These are phyloP conservation scores for Pollenia amentaria DNA, from an alignment of 2,888 invertebrate genomes.

Conservation along the genomic window DNA sequence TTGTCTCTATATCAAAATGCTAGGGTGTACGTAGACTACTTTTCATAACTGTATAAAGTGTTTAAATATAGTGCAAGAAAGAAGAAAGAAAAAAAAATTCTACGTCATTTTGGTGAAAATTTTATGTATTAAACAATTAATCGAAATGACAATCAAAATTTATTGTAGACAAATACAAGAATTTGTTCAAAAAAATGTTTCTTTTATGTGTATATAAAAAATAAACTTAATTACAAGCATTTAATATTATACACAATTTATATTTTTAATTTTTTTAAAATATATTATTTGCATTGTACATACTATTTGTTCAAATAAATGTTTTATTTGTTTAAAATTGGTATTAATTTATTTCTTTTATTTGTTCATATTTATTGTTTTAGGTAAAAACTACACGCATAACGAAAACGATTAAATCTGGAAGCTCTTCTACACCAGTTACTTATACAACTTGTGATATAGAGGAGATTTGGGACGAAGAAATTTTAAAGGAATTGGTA, in stretches of 20 bases:
- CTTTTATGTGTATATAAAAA: background rate
- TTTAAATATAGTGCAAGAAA: slow-evolving; percentile 23
- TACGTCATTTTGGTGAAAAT: slow-evolving; percentile 58
- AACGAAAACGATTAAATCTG: slow-evolving; percentile 84
- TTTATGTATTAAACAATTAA: slow-evolving; percentile 63
- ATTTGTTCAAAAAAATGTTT: slow-evolving; percentile 12
- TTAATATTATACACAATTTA: slow-evolving; percentile 3
- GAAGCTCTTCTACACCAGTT: slow-evolving; percentile 85
- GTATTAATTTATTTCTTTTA: too few relatives aligned
- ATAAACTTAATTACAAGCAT: slow-evolving; percentile 9
- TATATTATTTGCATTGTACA: slow-evolving; percentile 11
- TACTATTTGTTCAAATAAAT: too few relatives aligned
- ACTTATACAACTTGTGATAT: slow-evolving; percentile 87
- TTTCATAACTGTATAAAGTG: slow-evolving; percentile 9
- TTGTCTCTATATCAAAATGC: too few relatives aligned
- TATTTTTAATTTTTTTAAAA: slow-evolving; percentile 1
- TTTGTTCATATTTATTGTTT: slow-evolving; percentile 7
- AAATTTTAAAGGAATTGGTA: slow-evolving; percentile 89
- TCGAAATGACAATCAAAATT: slow-evolving; percentile 66
- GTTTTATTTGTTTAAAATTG: too few relatives aligned
- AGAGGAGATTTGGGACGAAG: slow-evolving; percentile 92
- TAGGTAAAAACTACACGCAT: slow-evolving; percentile 86
- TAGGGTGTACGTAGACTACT: too few relatives aligned
- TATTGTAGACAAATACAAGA: slow-evolving; percentile 24
- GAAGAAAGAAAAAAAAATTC: slow-evolving; percentile 31